phyloP scores from a whole-genome alignment of 2,797 vertebrate species.

The Alauda arvensis region DNA sequence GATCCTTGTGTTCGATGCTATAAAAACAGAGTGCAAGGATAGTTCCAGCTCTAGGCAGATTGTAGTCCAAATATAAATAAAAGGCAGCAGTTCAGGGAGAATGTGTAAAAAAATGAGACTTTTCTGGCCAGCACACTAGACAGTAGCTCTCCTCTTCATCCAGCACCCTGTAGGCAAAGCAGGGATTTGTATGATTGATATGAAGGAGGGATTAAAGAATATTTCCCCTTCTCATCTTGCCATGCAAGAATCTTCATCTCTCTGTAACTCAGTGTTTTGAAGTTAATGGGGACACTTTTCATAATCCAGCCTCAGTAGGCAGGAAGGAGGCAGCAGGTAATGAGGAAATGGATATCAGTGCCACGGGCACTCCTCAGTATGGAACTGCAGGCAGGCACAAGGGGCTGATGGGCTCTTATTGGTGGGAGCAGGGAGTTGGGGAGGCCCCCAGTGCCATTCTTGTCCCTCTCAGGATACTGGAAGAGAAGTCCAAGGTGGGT shows the following conservation, averaged over 20 bases:
- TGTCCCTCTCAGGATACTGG: background rate
- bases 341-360: background rate
- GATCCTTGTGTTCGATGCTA: background rate
- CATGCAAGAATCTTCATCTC: background rate
- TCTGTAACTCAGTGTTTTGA: background rate
- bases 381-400: background rate
- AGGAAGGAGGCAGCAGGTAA: background rate
- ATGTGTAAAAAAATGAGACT: background rate
- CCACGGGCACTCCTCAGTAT: background rate
- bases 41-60: background rate
- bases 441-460: background rate
- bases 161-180: background rate
- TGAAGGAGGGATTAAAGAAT: background rate
- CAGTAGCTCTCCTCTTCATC: background rate
- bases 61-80: background rate
- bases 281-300: background rate
- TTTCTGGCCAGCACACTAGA: background rate
- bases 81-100: background rate
- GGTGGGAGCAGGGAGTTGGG: background rate
- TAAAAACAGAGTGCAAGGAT: background rate
- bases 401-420: fast-evolving
- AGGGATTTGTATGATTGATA: background rate
- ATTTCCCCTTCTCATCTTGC: background rate
- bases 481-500: background rate
- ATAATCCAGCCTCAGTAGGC: background rate